Evolutionary conservation across 2,113 vertebrate species (phyloP).

Genomic region (Collichthys lucidus): DNA sequence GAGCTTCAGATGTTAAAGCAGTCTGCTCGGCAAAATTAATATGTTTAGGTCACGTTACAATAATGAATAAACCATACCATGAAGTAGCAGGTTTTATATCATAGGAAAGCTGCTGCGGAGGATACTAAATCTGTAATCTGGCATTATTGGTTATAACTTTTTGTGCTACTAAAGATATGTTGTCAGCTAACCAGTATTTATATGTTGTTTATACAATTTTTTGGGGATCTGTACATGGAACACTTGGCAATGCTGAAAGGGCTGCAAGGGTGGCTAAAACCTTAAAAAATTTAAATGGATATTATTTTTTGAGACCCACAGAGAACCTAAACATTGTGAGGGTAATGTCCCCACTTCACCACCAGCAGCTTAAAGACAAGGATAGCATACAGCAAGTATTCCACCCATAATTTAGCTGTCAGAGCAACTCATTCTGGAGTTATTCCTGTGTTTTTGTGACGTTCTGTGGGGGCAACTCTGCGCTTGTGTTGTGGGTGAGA

Average conservation of each 20-base stretch:
- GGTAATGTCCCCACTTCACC: background rate
- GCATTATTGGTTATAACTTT: background rate
- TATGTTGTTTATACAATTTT: background rate
- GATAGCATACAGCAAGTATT: slow-evolving; percentile 16
- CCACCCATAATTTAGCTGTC: slow-evolving; percentile 61
- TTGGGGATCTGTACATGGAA: background rate
- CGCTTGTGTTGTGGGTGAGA: slow-evolving; percentile 41
- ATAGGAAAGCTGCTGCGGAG: background rate
- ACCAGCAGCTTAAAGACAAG: slow-evolving; percentile 6
- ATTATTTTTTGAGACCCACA: background rate
- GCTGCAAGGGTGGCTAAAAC: background rate
- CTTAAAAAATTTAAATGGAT: background rate
- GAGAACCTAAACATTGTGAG: background rate
- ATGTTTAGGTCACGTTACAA: background rate
- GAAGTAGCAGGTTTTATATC: background rate
- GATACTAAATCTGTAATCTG: background rate
- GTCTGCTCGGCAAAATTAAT: background rate
- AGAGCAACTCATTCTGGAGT: slow-evolving; percentile 37
- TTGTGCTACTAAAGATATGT: background rate
- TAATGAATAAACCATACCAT: too few relatives aligned
- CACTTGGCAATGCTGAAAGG: background rate
- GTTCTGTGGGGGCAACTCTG: slow-evolving; percentile 17
- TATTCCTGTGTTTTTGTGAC: slow-evolving; percentile 33
- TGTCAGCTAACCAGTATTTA: background rate
- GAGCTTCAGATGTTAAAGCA: background rate